Conservation (phyloP, 2,113 vertebrate species). For the Laticauda laticaudata region DNA sequence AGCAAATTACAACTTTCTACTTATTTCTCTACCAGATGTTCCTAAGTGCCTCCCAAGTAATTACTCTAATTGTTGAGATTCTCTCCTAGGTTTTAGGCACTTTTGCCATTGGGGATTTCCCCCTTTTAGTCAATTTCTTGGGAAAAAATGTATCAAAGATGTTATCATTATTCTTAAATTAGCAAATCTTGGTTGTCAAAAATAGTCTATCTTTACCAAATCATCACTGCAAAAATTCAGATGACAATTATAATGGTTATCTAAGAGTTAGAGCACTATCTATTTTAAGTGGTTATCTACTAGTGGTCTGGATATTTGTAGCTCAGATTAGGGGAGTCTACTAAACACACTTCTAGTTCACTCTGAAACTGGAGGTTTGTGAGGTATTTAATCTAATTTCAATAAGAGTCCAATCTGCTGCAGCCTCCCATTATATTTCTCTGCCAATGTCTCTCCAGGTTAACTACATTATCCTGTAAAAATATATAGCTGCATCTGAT, state of each 20-base stretch:
- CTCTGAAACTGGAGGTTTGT: not conserved
- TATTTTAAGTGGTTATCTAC: not conserved
- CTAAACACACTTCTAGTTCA: not conserved
- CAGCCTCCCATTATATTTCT: not conserved
- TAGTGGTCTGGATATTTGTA: not conserved
- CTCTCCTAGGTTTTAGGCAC: slow-evolving; percentile 31
- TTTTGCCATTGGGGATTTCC: slow-evolving; percentile 37
- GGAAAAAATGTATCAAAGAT: slow-evolving; percentile 26
- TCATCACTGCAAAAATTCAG: not conserved
- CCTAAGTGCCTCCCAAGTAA: slow-evolving; percentile 41
- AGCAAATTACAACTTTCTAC: slow-evolving; percentile 33
- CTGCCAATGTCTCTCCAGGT: not conserved
- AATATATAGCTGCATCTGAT: not conserved
- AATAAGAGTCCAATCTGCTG: not conserved
- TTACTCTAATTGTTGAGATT: slow-evolving; percentile 28
- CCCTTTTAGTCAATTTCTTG: not conserved
- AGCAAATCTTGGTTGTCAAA: slow-evolving; percentile 33
- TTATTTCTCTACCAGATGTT: slow-evolving; percentile 34
- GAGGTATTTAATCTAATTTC: not conserved
- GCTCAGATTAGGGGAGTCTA: not conserved
- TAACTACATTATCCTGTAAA: not conserved
- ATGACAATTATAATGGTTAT: not conserved
- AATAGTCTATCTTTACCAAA: not conserved
- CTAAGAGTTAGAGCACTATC: not conserved
- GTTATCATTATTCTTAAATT: slow-evolving; percentile 7